These are phyloP conservation scores for Lithophane ornitopus DNA, from an alignment of 2,888 invertebrate genomes.

Conservation along the genomic window DNA sequence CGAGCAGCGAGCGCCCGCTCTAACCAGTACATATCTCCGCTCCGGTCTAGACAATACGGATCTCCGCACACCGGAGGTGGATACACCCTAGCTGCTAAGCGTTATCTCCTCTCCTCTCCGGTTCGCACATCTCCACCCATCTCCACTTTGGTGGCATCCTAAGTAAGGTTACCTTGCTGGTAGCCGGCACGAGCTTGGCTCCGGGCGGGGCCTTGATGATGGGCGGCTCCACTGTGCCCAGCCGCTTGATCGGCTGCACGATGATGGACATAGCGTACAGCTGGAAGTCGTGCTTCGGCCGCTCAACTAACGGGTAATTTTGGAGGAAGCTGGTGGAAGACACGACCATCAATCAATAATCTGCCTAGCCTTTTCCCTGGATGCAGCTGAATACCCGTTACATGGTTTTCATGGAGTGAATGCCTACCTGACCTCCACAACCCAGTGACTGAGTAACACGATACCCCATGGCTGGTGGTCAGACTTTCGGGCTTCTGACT, in stretches of 20 bases:
- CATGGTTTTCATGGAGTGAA: too few relatives aligned
- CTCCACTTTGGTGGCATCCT: too few relatives aligned
- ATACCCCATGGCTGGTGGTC: not conserved
- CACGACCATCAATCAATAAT: not conserved
- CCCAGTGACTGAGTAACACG: not conserved
- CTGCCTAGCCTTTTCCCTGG: not conserved
- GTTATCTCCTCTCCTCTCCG: too few relatives aligned
- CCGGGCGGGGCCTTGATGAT: slow-evolving; percentile 78
- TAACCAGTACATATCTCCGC: too few relatives aligned
- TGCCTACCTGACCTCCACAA: not conserved
- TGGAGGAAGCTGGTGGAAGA: slow-evolving; percentile 85
- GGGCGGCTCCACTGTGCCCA: slow-evolving; percentile 78
- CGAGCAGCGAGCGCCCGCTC: too few relatives aligned
- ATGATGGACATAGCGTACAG: slow-evolving; percentile 80
- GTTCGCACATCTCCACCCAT: too few relatives aligned
- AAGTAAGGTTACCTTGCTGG: slow-evolving; percentile 82
- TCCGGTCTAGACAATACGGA: too few relatives aligned
- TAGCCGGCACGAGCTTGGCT: slow-evolving; percentile 80
- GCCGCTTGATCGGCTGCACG: slow-evolving; percentile 79
- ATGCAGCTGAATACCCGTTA: not conserved
- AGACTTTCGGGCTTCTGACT: not conserved
- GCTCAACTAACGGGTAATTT: slow-evolving; percentile 83
- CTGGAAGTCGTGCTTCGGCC: slow-evolving; percentile 83
- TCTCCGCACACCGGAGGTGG: too few relatives aligned
- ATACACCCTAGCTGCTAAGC: too few relatives aligned